Percentiles rank a stretch among this genome's conserved stretches.
Evolutionary conservation across 2,797 vertebrate genomes (phyloP).

Genomic region (Gallirallus australis): DNA sequence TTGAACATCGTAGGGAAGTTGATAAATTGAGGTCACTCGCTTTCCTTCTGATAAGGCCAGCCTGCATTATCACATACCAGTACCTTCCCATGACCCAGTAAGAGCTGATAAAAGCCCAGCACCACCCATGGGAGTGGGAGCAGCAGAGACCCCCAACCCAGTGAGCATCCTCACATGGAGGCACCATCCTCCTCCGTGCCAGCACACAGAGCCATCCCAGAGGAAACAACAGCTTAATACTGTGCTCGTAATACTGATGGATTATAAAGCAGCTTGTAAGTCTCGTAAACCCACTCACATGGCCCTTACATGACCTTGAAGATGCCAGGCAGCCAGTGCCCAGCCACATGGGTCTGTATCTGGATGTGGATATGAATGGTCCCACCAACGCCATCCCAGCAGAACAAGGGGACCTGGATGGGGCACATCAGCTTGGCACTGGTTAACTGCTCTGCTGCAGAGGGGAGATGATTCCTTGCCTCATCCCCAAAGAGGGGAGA

Average conservation of each 20-base stretch:
- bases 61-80: background rate
- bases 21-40: background rate
- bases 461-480: background rate
- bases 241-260: background rate
- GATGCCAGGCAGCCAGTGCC: accelerated
- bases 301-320: background rate
- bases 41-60: background rate
- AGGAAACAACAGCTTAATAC: background rate
- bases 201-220: background rate
- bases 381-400: background rate
- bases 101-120: background rate
- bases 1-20: background rate
- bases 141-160: background rate
- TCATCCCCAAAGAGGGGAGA: background rate
- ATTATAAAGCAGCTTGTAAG: slow-evolving; percentile 28
- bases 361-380: accelerated
- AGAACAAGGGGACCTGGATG: background rate
- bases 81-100: background rate
- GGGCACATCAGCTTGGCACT: accelerated
- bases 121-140: accelerated
- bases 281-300: background rate
- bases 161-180: accelerated
- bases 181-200: background rate
- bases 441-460: background rate
- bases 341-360: accelerated